Percentiles rank a stretch among this genome's conserved stretches.
phyloP scores from a whole-genome alignment of 2,113 vertebrate genomes.

The Chinchilla lanigera region DNA sequence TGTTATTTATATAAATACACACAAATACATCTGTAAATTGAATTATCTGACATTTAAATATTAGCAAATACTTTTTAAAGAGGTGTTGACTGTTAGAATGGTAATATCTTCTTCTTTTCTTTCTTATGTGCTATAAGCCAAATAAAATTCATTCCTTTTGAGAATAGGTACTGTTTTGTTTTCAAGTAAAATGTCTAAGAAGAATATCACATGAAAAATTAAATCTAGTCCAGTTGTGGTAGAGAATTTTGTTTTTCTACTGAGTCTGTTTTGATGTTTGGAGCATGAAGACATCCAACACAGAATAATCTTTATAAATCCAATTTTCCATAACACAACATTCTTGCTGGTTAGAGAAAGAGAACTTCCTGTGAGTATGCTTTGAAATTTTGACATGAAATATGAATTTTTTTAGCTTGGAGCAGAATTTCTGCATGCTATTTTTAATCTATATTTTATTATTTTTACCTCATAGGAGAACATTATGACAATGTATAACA shows the following conservation, averaged over 20 bases:
- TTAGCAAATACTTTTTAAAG: neutral
- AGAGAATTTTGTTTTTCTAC: neutral
- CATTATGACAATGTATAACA: neutral
- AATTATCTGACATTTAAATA: neutral
- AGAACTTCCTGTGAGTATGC: neutral
- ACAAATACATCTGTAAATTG: neutral
- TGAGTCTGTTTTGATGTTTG: neutral
- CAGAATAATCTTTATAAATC: neutral
- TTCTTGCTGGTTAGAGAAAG: neutral
- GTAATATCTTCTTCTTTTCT: neutral
- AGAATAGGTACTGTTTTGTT: neutral
- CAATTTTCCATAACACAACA: neutral
- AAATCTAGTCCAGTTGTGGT: neutral
- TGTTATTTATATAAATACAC: neutral
- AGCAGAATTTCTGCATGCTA: neutral
- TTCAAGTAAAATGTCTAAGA: conserved; percentile 4
- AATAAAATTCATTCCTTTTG: neutral
- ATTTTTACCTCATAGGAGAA: neutral
- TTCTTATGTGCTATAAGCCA: neutral
- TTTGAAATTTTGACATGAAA: conserved; percentile 27
- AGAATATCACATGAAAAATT: neutral
- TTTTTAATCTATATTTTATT: neutral
- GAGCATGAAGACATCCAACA: neutral
- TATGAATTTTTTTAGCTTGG: neutral
- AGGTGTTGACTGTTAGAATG: neutral